These are phyloP conservation scores for Periplaneta americana DNA, from an alignment of 1,140 invertebrate genomes.

Conservation along the genomic window DNA sequence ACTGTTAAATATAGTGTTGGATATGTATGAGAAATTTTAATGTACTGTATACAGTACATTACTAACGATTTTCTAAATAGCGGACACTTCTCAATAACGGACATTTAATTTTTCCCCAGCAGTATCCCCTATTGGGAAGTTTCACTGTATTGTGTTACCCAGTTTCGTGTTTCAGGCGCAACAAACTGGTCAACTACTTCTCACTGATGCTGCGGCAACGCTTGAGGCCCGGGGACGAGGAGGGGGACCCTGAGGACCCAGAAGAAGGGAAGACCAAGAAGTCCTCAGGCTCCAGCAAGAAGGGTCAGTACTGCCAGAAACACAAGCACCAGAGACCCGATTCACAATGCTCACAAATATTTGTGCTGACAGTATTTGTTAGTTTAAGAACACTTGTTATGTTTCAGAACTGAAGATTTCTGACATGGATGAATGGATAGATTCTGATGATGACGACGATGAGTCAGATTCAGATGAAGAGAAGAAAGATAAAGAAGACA, in stretches of 20 bases:
- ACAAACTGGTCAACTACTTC: conserved; percentile 94
- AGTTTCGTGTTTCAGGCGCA: conserved; percentile 54
- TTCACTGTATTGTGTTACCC: not conserved
- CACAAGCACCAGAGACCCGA: no score
- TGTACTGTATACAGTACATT: no score
- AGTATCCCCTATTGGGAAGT: no score
- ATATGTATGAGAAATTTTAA: no score
- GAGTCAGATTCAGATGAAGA: conserved; percentile 61
- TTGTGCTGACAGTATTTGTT: not conserved
- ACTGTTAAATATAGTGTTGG: no score
- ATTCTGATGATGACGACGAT: conserved; percentile 68
- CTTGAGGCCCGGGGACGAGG: conserved; percentile 64
- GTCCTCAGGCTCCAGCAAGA: conserved; percentile 41
- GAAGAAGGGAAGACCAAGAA: conserved; percentile 56
- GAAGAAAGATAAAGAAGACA: conserved; percentile 52
- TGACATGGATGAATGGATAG: conserved; percentile 92
- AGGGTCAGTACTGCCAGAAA: conserved; percentile 28
- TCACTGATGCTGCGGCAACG: conserved; percentile 88
- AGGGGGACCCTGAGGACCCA: conserved; percentile 65
- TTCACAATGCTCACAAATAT: no score
- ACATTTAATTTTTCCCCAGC: no score
- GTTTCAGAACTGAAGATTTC: conserved; percentile 74
- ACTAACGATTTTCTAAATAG: no score
- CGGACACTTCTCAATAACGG: no score
- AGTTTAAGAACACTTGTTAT: not conserved